These are phyloP conservation scores for Crotalus tigris DNA, from an alignment of 2,113 vertebrate genomes.

Conservation along the genomic window DNA sequence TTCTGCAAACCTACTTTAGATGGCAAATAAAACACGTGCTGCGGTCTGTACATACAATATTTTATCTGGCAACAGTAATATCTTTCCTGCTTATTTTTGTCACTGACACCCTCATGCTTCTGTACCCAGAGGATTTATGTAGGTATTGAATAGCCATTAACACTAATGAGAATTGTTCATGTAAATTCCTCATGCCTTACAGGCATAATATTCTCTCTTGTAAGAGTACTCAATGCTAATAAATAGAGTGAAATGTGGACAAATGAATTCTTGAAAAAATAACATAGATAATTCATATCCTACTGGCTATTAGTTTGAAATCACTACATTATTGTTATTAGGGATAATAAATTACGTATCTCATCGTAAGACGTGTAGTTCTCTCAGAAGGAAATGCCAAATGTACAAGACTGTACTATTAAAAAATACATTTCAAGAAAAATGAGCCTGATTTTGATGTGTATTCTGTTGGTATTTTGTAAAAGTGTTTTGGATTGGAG, in stretches of 20 bases:
- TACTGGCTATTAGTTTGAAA: slow-evolving; percentile 14
- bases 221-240: not conserved
- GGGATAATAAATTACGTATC: slow-evolving; percentile 16
- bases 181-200: slow-evolving; percentile 19
- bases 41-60: not conserved
- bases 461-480: not conserved
- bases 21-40: slow-evolving; percentile 37
- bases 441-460: no score
- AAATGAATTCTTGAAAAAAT: slow-evolving; percentile 6
- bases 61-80: slow-evolving; percentile 39
- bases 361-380: not conserved
- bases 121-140: slow-evolving; percentile 30
- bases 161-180: not conserved
- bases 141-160: not conserved
- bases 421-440: not conserved
- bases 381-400: not conserved
- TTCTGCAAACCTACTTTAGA: slow-evolving; percentile 35
- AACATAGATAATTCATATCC: slow-evolving; percentile 14
- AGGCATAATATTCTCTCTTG: slow-evolving; percentile 21
- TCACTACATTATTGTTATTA: slow-evolving; percentile 13
- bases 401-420: not conserved
- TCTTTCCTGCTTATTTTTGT: slow-evolving; percentile 31
- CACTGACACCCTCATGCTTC: not conserved
- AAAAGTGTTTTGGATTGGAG: not conserved
- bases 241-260: slow-evolving; percentile 21